Percentiles rank a stretch among this genome's conserved stretches.
These are phyloP conservation scores for Hylia prasina DNA, from an alignment of 2,113 vertebrate species.

Conservation along the genomic window DNA sequence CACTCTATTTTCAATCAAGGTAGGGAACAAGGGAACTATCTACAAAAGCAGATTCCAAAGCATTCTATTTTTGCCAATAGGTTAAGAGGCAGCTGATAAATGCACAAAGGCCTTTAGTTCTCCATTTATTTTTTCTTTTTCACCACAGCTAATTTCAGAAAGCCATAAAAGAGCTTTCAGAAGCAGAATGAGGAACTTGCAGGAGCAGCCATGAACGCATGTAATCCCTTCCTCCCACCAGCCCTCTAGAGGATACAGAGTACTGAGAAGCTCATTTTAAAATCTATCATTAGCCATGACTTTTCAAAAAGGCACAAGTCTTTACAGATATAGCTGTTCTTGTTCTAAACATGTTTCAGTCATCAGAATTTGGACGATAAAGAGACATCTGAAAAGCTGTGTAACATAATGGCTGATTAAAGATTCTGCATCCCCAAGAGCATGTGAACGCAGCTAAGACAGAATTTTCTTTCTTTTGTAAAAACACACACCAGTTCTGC, in stretches of 20 bases:
- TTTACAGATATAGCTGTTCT: background rate
- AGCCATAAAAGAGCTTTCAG: background rate
- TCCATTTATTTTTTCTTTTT: background rate
- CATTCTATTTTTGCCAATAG: background rate
- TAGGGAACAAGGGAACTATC: background rate
- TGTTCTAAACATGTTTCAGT: constrained; percentile 14
- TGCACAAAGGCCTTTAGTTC: background rate
- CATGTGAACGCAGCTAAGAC: background rate
- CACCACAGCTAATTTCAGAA: background rate
- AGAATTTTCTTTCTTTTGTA: background rate
- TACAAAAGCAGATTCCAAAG: background rate
- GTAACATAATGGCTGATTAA: background rate
- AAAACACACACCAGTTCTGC: background rate
- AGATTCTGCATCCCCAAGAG: background rate
- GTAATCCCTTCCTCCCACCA: background rate
- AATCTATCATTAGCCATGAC: constrained; percentile 17
- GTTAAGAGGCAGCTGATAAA: background rate
- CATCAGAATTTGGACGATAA: background rate
- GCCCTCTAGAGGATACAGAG: background rate
- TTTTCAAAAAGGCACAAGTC: constrained; percentile 19
- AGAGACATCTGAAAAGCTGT: background rate
- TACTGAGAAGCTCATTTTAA: background rate
- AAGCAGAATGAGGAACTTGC: background rate
- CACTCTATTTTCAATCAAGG: background rate
- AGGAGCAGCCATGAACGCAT: background rate